Base-by-base conservation (phyloP, 2,113 vertebrate species). In the Lamprotornis superbus region DNA sequence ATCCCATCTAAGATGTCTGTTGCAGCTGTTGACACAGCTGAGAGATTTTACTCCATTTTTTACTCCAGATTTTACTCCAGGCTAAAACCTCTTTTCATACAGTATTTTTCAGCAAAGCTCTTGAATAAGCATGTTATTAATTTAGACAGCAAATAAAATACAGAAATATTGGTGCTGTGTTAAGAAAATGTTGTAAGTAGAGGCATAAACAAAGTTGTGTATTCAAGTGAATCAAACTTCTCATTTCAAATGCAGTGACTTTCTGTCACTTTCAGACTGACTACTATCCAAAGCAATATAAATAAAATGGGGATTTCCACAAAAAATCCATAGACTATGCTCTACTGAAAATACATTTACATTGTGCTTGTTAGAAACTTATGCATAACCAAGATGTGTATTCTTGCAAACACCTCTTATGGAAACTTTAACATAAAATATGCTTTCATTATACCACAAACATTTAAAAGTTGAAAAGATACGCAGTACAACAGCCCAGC, bases 241-340 rank as follows among this genome's bases (percentile, higher is more conserved):
- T 92, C 93, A 79, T 83, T 96, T 95, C 64, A 90, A 87, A 83
- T 7, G 31, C 11, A 68, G 44, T 3, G 1, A 87, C 68, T 40
- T 93, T 37, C 79, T 93, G 21, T 84, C 88, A 96, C 91, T 96
- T 96, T 96, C 96, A 89, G 55, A 63, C 50, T 96, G 92, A 92
- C 89, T 94, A 35, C 24, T 70, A 10, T 14, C 67, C 76, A 76
- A 74, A 23, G 24, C 59, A 90, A 80, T 35, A 37, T 24, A 94
- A 80, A 79, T 57, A 79, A 83, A 87, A 74, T 2, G 94, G 96
- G 95, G 93, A 89, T 89, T 97, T 96, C 92, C 90, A 94, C 49
- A 87, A 91, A 89, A 60, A 61, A 37, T 37, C 37, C 61, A 46
- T 21, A 59, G 40, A 63, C 53, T 75, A 63, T 14, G 31, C 28